Conservation (phyloP, 2,888 invertebrate genomes). For the Aphelenchoides bicaudatus region DNA sequence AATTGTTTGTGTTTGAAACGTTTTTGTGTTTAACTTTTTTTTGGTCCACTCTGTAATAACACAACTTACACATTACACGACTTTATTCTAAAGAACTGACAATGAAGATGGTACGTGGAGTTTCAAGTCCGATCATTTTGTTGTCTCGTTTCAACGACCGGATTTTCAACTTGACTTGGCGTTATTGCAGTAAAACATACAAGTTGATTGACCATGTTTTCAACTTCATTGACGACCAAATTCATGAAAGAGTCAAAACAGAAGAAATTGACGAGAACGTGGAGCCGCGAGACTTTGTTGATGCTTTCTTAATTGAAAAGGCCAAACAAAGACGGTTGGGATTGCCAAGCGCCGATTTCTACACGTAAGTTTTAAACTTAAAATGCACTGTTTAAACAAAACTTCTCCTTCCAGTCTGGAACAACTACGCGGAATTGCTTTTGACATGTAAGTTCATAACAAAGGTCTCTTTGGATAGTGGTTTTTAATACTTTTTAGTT, state of each 20-base stretch:
- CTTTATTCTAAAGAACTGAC: too few relatives aligned
- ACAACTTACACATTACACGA: too few relatives aligned
- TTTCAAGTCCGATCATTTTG: background rate
- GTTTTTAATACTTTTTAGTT: too few relatives aligned
- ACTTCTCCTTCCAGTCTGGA: too few relatives aligned
- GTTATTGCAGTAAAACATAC: background rate
- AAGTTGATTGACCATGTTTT: background rate
- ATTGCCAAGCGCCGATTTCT: background rate
- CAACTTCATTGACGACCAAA: constrained; percentile 10
- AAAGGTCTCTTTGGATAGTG: too few relatives aligned
- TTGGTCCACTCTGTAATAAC: too few relatives aligned
- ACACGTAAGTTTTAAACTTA: constrained; percentile 1
- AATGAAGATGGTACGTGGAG: background rate
- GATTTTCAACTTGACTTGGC: background rate
- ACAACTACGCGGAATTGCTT: too few relatives aligned
- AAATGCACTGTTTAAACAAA: too few relatives aligned
- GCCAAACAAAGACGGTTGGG: background rate
- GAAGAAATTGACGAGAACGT: background rate
- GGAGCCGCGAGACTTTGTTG: constrained; percentile 8
- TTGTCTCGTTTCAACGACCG: background rate
- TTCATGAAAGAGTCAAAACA: background rate
- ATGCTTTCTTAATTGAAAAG: constrained; percentile 15
- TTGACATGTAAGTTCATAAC: too few relatives aligned
- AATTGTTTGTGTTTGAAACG: too few relatives aligned
- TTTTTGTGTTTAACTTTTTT: too few relatives aligned